Evolutionary conservation across 2,888 invertebrate species (phyloP).

Genomic region (Campopleginae sp.): DNA sequence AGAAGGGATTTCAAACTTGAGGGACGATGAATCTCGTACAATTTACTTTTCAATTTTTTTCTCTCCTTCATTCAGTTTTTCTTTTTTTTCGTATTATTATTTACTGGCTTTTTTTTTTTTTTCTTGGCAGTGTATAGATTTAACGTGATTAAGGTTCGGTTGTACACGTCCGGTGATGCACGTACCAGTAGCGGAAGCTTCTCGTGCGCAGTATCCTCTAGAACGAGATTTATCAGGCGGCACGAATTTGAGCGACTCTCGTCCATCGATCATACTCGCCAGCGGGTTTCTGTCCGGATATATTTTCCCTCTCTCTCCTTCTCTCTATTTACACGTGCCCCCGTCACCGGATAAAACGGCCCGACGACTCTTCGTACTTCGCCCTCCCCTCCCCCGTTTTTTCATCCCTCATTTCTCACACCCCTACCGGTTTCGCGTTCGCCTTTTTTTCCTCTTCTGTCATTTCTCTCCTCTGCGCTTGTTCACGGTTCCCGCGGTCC

Average conservation of each 20-base stretch:
- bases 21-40: conserved; percentile 10
- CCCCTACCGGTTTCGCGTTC: conserved; percentile 19
- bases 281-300: conserved; percentile 54
- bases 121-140: conserved; percentile 9
- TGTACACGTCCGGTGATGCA: conserved; percentile 26
- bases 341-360: conserved; percentile 39
- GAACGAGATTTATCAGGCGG: conserved; percentile 64
- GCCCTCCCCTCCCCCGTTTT: conserved; percentile 29
- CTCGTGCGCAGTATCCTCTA: conserved; percentile 40
- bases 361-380: conserved; percentile 47
- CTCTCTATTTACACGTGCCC: background rate
- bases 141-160: conserved; percentile 52
- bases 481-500: conserved; percentile 63
- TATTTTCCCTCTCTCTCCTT: conserved; percentile 43
- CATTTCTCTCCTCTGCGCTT: conserved; percentile 20
- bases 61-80: background rate
- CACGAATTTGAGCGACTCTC: conserved; percentile 65
- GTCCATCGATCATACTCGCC: conserved; percentile 63
- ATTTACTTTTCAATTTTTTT: conserved; percentile 5
- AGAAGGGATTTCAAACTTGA: conserved; percentile 29
- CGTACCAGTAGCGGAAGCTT: conserved; percentile 54
- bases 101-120: conserved; percentile 12
- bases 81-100: conserved; percentile 22
- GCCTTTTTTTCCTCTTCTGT: conserved; percentile 29
- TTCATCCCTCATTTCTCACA: conserved; percentile 54